These are phyloP conservation scores for Colletes collaris DNA, from an alignment of 2,888 invertebrate genomes.

Conservation along the genomic window DNA sequence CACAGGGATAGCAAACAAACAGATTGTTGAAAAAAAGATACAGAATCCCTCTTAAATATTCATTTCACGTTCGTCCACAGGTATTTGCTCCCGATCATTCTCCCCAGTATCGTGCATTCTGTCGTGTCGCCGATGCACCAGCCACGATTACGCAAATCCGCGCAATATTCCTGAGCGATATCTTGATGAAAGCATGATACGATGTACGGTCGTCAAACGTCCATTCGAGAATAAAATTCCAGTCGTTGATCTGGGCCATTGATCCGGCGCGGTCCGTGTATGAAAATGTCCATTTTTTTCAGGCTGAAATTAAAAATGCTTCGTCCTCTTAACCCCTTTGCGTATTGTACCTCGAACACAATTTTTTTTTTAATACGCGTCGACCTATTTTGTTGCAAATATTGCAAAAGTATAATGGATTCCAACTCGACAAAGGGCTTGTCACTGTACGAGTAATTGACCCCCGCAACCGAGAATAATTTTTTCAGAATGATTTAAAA, in stretches of 20 bases:
- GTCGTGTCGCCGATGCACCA: slow-evolving; percentile 8
- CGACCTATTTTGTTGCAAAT: too few relatives aligned
- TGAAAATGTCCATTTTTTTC: too few relatives aligned
- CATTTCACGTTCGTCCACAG: slow-evolving; percentile 24
- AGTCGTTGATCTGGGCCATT: too few relatives aligned
- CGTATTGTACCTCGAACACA: too few relatives aligned
- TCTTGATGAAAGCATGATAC: slow-evolving; percentile 3
- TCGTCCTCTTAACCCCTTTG: too few relatives aligned
- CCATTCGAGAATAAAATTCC: slow-evolving; percentile 31
- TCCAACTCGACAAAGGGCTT: too few relatives aligned
- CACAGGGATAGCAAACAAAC: slow-evolving; percentile 11
- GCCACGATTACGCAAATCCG: slow-evolving; percentile 36
- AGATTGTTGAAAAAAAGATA: slow-evolving; percentile 2
- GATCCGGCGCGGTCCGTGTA: too few relatives aligned
- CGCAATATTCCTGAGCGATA: slow-evolving; percentile 21
- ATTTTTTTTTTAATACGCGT: too few relatives aligned
- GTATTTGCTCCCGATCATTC: slow-evolving; percentile 19
- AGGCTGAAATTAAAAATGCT: neutral
- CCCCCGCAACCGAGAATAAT: too few relatives aligned
- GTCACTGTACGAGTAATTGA: too few relatives aligned
- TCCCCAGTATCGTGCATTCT: neutral
- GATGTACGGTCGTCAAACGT: neutral
- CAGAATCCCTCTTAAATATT: slow-evolving; percentile 32
- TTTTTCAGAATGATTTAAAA: too few relatives aligned
- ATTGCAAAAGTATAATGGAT: too few relatives aligned